Percentiles rank a stretch among this genome's conserved stretches.
Conservation (phyloP, 2,888 invertebrate genomes). For the Diarsia dahlii region DNA sequence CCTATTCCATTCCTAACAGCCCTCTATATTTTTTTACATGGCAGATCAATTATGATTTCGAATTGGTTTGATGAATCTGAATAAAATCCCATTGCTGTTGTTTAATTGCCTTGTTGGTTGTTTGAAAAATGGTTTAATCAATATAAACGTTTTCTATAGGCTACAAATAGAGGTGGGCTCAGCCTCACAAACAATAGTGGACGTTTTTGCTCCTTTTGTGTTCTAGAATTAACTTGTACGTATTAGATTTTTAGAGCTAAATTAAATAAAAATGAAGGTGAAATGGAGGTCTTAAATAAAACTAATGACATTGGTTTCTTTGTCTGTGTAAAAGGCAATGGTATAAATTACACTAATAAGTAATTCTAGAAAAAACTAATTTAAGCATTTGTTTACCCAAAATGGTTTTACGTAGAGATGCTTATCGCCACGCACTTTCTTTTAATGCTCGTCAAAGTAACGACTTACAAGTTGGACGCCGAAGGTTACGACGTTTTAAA, state of each 20-base stretch:
- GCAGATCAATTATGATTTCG: slow-evolving; percentile 90
- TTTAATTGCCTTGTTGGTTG: slow-evolving; percentile 88
- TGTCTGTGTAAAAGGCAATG: slow-evolving; percentile 12
- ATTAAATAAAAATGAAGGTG: slow-evolving; percentile 24
- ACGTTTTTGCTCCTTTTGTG: slow-evolving; percentile 49
- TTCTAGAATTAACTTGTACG: slow-evolving; percentile 61
- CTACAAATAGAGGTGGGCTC: slow-evolving; percentile 69
- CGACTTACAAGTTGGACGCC: slow-evolving; percentile 45
- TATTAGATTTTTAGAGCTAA: slow-evolving; percentile 48
- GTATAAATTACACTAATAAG: slow-evolving; percentile 26
- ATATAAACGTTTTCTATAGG: slow-evolving; percentile 76
- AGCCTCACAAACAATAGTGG: slow-evolving; percentile 58
- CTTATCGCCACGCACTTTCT: slow-evolving; percentile 54
- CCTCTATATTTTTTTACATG: slow-evolving; percentile 89
- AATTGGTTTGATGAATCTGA: slow-evolving; percentile 90
- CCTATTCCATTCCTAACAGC: slow-evolving; percentile 88
- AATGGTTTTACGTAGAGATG: slow-evolving; percentile 41
- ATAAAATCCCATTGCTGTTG: slow-evolving; percentile 89
- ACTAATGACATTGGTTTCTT: slow-evolving; percentile 32
- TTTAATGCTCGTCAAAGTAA: slow-evolving; percentile 51
- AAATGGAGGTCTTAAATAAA: slow-evolving; percentile 27
- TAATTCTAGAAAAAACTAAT: slow-evolving; percentile 35
- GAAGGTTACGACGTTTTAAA: slow-evolving; percentile 48
- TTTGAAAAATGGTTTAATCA: slow-evolving; percentile 87
- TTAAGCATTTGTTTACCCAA: slow-evolving; percentile 48